These are phyloP conservation scores for Danio kyathit DNA, from an alignment of 2,797 vertebrate species.

Conservation along the genomic window DNA sequence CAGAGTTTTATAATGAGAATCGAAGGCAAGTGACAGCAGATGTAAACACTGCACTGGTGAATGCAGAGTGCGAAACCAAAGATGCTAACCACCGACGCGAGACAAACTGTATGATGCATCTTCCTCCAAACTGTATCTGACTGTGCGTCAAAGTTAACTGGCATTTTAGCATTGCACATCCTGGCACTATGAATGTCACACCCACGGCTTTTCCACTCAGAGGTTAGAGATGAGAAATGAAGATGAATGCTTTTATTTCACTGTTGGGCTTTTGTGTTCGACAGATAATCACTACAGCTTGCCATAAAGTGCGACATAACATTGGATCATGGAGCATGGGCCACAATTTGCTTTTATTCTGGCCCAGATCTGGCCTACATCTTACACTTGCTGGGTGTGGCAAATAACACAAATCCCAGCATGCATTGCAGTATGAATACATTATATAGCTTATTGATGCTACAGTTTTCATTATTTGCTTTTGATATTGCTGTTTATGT, in stretches of 20 bases:
- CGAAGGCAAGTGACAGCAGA: slow-evolving; percentile 48
- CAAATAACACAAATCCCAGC: no score
- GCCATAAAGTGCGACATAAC: slow-evolving; percentile 20
- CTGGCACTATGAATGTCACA: slow-evolving; percentile 44
- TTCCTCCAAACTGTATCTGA: slow-evolving; percentile 59
- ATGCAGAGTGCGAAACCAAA: slow-evolving; percentile 40
- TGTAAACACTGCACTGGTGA: slow-evolving; percentile 46
- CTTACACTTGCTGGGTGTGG: no score
- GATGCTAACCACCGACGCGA: slow-evolving; percentile 41
- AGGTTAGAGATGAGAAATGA: slow-evolving; percentile 51
- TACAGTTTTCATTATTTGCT: no score
- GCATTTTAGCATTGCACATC: slow-evolving; percentile 28
- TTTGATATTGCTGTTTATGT: no score
- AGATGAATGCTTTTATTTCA: slow-evolving; percentile 58
- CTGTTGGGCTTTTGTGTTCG: neutral
- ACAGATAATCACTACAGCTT: slow-evolving; percentile 31
- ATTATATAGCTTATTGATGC: no score
- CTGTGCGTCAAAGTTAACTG: slow-evolving; percentile 54
- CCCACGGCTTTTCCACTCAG: slow-evolving; percentile 39
- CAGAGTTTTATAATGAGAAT: slow-evolving; percentile 50
- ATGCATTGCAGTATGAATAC: no score
- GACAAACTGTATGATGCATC: slow-evolving; percentile 61
- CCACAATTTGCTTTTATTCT: no score
- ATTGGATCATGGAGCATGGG: slow-evolving; percentile 27
- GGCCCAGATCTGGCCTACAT: no score